Conservation (phyloP, 2,888 invertebrate genomes). For the Orchestes rusci region DNA sequence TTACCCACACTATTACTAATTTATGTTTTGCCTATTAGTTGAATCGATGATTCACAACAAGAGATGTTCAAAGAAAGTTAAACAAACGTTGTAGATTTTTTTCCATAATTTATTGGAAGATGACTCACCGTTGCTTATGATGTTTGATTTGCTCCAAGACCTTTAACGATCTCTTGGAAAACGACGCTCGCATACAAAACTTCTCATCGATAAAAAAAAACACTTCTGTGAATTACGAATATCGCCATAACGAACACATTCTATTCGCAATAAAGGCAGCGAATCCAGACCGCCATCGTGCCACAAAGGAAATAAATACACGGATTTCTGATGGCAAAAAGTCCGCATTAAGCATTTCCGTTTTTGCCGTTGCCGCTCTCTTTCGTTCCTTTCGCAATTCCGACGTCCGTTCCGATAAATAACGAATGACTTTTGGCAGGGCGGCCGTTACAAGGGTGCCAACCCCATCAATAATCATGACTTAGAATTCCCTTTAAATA, state of each 20-base stretch:
- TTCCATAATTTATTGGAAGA: too few relatives aligned
- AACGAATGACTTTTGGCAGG: slow-evolving; percentile 35
- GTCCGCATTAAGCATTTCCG: slow-evolving; percentile 23
- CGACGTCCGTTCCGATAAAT: slow-evolving; percentile 27
- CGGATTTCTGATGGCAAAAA: slow-evolving; percentile 15
- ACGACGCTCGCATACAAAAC: too few relatives aligned
- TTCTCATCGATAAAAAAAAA: too few relatives aligned
- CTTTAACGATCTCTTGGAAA: too few relatives aligned
- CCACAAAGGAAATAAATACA: slow-evolving; percentile 16
- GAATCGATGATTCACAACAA: too few relatives aligned
- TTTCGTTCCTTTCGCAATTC: slow-evolving; percentile 23
- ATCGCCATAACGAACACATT: neutral
- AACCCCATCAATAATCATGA: slow-evolving; percentile 43
- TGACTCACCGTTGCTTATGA: too few relatives aligned
- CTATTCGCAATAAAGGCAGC: neutral
- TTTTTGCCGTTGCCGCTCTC: slow-evolving; percentile 23
- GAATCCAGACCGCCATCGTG: neutral
- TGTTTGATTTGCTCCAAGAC: too few relatives aligned
- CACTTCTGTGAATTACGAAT: neutral
- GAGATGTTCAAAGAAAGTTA: too few relatives aligned
- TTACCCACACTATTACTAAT: too few relatives aligned
- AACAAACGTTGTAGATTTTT: too few relatives aligned
- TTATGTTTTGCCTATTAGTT: too few relatives aligned
- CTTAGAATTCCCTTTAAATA: slow-evolving; percentile 41
- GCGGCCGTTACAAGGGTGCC: slow-evolving; percentile 34